A percentile compares a stretch with the other conserved stretches of the same genome.
phyloP scores from a whole-genome alignment of 2,888 invertebrate genomes.

The Allolobophora icterica region DNA sequence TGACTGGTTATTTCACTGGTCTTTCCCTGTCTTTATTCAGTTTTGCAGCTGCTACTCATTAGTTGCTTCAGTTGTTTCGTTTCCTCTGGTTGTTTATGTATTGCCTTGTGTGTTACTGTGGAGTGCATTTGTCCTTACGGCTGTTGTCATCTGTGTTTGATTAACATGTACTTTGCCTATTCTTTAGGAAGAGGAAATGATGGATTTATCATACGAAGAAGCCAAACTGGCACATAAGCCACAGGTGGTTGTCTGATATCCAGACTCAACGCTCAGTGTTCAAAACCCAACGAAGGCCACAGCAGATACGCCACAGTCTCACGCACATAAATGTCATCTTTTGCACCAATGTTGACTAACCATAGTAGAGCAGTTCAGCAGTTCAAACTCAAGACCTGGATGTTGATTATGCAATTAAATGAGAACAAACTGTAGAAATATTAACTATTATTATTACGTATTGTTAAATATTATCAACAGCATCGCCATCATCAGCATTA shows the following conservation, averaged over 20 bases:
- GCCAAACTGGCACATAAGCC: constrained; percentile 62
- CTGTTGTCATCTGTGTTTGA: neutral
- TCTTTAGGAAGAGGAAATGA: constrained; percentile 60
- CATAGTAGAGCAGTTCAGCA: neutral
- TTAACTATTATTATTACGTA: neutral
- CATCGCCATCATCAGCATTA: neutral
- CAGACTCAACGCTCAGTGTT: neutral
- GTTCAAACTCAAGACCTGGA: neutral
- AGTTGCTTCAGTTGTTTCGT: neutral
- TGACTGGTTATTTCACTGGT: neutral
- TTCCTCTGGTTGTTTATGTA: neutral
- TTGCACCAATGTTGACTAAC: neutral
- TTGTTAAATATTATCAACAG: neutral
- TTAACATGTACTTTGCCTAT: neutral
- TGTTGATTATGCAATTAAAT: neutral
- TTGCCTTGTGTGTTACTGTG: neutral
- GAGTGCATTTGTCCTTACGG: neutral
- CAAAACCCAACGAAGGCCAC: neutral
- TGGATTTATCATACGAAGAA: constrained; percentile 60
- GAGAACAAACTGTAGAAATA: neutral
- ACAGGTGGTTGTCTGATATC: constrained; percentile 61
- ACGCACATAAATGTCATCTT: neutral
- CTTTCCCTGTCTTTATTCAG: neutral
- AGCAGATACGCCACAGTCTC: neutral
- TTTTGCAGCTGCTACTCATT: neutral